These are phyloP conservation scores for Pterocles gutturalis DNA, from an alignment of 2,113 vertebrate species.

Conservation along the genomic window DNA sequence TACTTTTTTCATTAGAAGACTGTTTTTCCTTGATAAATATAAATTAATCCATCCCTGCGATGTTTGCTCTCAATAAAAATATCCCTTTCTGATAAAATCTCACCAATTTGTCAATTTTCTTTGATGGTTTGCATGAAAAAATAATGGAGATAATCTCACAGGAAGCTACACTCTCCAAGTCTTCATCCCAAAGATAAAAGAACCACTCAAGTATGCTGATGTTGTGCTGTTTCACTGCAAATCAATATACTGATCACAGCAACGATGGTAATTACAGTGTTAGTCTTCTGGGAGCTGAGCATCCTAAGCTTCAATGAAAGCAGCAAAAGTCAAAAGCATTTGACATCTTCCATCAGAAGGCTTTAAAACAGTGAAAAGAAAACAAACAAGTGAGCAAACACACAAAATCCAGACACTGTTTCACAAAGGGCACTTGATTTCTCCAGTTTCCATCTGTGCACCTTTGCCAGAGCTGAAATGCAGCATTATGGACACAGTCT, in stretches of 20 bases:
- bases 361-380: not conserved
- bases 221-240: not conserved
- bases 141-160: not conserved
- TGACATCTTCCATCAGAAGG: not conserved
- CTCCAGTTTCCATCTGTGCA: not conserved
- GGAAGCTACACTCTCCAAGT: not conserved
- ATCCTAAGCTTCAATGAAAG: not conserved
- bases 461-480: not conserved
- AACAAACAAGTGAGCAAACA: not conserved
- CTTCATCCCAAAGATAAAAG: not conserved
- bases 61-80: not conserved
- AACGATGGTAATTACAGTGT: not conserved
- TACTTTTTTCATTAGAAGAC: not conserved
- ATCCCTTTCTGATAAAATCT: not conserved
- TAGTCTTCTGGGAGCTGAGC: not conserved
- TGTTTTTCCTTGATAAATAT: not conserved
- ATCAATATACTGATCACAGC: constrained; percentile 10
- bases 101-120: not conserved
- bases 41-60: not conserved
- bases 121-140: not conserved
- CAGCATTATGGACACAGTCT: not conserved
- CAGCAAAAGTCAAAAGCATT: not conserved
- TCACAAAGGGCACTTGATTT: not conserved
- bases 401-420: not conserved
- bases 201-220: not conserved